These are phyloP conservation scores for Drosophila melanosoma DNA, from an alignment of 2,888 invertebrate genomes.

Conservation along the genomic window DNA sequence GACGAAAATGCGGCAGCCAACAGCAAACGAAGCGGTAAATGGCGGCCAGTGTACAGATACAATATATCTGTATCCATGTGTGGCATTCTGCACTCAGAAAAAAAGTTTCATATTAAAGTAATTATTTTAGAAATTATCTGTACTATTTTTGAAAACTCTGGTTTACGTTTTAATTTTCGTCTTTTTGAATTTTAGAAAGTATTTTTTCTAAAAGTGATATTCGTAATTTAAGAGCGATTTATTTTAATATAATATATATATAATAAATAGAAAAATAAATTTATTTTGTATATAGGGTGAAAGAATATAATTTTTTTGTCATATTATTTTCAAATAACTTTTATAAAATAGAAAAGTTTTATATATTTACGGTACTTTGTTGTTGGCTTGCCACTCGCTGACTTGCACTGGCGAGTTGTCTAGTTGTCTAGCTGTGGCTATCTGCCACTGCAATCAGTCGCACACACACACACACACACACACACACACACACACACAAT, in stretches of 20 bases:
- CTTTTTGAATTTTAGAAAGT: background rate
- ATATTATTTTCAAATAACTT: background rate
- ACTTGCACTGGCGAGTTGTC: constrained; percentile 29
- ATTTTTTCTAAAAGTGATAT: background rate
- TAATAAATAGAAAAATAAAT: background rate
- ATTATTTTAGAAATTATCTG: background rate
- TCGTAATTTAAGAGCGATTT: background rate
- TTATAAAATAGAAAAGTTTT: background rate
- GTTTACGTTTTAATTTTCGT: background rate
- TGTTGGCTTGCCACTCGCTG: constrained; percentile 39
- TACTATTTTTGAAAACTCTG: background rate
- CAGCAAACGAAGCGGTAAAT: constrained; percentile 30
- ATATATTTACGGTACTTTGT: background rate
- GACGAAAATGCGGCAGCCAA: constrained; percentile 33
- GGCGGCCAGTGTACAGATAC: constrained; percentile 14
- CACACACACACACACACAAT: constrained; percentile 48
- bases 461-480: constrained; percentile 43
- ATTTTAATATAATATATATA: background rate
- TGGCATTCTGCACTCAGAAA: constrained; percentile 14
- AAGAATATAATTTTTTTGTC: background rate
- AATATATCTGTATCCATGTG: constrained; percentile 28
- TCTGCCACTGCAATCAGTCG: constrained; percentile 66
- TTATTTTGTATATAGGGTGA: background rate
- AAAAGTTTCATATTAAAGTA: background rate
- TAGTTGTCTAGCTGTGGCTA: constrained; percentile 48